phyloP scores from a whole-genome alignment of 2,888 invertebrate species.

The Noctua comes region DNA sequence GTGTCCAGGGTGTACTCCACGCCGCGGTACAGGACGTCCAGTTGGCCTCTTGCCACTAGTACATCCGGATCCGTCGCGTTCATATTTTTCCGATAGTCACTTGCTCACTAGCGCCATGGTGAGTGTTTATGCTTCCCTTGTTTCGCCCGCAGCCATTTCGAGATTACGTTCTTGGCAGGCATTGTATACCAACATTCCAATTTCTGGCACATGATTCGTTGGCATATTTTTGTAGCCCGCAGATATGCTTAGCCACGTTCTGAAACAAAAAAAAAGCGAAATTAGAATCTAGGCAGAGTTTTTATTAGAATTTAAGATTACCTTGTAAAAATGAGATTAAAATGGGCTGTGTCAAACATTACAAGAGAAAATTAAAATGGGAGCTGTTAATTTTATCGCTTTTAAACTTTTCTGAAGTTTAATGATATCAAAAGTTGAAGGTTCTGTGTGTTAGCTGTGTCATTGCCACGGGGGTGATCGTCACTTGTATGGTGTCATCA shows the following conservation, averaged over 20 bases:
- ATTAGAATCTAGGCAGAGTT: conserved; percentile 21
- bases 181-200: conserved; percentile 83
- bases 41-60: conserved; percentile 87
- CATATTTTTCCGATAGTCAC: conserved; percentile 86
- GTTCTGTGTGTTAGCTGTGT: conserved; percentile 60
- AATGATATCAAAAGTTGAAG: conserved; percentile 38
- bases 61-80: conserved; percentile 83
- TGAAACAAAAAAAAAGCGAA: conserved; percentile 82
- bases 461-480: conserved; percentile 70
- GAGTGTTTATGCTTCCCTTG: conserved; percentile 88
- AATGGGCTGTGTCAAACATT: conserved; percentile 23
- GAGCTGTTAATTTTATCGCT: conserved; percentile 32
- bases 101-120: conserved; percentile 86
- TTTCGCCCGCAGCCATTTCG: conserved; percentile 88
- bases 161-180: conserved; percentile 88
- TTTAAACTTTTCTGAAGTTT: conserved; percentile 19
- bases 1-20: conserved; percentile 80
- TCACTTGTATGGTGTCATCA: conserved; percentile 74
- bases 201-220: conserved; percentile 84
- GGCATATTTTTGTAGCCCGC: conserved; percentile 79
- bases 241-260: conserved; percentile 74
- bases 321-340: conserved; percentile 22
- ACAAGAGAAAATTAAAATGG: conserved; percentile 47
- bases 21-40: conserved; percentile 80
- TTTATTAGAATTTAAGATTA: conserved; percentile 37